Conservation (phyloP, 2,113 vertebrate species). For the Bombycilla garrulus region DNA sequence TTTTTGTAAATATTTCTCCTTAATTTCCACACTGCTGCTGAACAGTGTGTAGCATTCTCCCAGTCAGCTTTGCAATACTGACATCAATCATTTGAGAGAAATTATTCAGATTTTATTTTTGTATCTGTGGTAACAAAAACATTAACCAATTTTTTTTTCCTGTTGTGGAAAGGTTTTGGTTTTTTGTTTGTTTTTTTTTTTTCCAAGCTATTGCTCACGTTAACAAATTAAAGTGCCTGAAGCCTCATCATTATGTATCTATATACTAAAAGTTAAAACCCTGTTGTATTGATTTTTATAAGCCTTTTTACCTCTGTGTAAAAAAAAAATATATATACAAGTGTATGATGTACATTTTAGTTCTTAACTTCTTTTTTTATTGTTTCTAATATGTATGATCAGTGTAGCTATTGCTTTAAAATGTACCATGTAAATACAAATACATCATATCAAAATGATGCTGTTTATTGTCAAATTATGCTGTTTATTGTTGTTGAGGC, state of each 20-base stretch:
- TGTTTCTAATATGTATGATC: slow-evolving; percentile 95
- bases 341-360: slow-evolving; percentile 98
- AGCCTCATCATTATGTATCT: slow-evolving; percentile 84
- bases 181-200: not conserved
- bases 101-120: slow-evolving; percentile 87
- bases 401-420: slow-evolving; percentile 90
- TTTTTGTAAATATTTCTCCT: slow-evolving; percentile 77
- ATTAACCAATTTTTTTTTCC: slow-evolving; percentile 74
- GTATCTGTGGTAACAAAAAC: slow-evolving; percentile 83
- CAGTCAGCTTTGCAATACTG: slow-evolving; percentile 78
- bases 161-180: slow-evolving; percentile 64
- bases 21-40: slow-evolving; percentile 71
- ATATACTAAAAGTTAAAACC: slow-evolving; percentile 84
- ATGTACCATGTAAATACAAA: slow-evolving; percentile 91
- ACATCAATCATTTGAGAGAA: slow-evolving; percentile 76
- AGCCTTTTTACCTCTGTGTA: slow-evolving; percentile 97
- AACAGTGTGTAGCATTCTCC: slow-evolving; percentile 70
- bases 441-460: slow-evolving; percentile 77
- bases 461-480: not conserved
- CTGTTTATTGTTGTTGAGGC: not conserved
- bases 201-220: slow-evolving; percentile 81
- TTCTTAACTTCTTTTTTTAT: slow-evolving; percentile 90
- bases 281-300: slow-evolving; percentile 89
- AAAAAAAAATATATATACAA: slow-evolving; percentile 93
- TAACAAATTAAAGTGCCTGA: slow-evolving; percentile 96